Conservation (phyloP, 1,140 invertebrate genomes). For the Brachionus angularis region DNA sequence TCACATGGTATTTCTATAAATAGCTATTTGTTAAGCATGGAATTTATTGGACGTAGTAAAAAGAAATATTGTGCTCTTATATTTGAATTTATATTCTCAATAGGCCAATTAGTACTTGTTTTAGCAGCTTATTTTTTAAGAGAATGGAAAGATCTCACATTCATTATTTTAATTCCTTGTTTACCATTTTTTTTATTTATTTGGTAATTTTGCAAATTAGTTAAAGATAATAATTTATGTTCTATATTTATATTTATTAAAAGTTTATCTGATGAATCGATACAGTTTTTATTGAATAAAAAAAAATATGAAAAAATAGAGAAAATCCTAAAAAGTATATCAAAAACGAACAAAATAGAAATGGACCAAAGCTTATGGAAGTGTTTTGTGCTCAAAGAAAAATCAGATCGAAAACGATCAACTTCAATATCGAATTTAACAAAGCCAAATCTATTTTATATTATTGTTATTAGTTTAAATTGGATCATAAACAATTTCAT, state of each 20-base stretch:
- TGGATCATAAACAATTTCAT: conserved; percentile 41
- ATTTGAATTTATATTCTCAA: conserved; percentile 40
- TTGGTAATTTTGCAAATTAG: neutral
- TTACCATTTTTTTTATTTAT: conserved; percentile 17
- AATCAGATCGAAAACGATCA: neutral
- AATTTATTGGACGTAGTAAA: conserved; percentile 3
- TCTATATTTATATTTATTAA: neutral
- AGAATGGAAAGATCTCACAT: conserved; percentile 6
- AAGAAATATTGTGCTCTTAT: neutral
- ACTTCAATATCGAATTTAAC: neutral
- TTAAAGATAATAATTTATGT: neutral
- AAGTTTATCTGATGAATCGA: conserved; percentile 49
- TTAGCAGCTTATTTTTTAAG: conserved; percentile 21
- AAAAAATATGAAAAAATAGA: conserved; percentile 48
- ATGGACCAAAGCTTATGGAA: conserved; percentile 13
- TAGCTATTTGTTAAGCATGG: conserved; percentile 23
- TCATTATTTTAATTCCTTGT: conserved; percentile 4
- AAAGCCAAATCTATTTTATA: conserved; percentile 2
- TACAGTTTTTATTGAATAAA: conserved; percentile 49
- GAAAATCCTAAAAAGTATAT: conserved; percentile 46
- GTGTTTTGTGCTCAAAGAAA: neutral
- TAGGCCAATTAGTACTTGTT: conserved; percentile 30
- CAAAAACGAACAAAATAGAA: conserved; percentile 47
- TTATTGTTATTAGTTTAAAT: conserved; percentile 6
- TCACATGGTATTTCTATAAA: conserved; percentile 29